A percentile compares a stretch with the other conserved stretches of the same genome.
phyloP scores from a whole-genome alignment of 2,797 vertebrate genomes.

The Coracias cyanogaster region DNA sequence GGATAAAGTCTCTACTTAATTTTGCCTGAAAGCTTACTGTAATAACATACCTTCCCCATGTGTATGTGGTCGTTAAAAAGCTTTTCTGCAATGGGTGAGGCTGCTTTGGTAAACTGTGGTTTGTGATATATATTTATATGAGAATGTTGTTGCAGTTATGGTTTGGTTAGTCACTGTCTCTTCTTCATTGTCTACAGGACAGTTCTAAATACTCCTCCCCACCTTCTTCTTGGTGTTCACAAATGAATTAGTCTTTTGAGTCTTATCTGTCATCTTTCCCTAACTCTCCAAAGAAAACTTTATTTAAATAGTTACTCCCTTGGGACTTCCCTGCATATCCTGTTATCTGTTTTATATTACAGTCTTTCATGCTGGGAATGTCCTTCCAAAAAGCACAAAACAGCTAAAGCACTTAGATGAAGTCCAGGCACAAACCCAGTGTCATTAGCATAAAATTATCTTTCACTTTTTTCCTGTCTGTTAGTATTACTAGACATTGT shows the following conservation, averaged over 20 bases:
- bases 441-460: background rate
- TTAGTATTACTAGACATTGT: background rate
- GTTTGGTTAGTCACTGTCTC: background rate
- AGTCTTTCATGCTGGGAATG: constrained; percentile 38
- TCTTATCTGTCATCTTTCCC: constrained; percentile 19
- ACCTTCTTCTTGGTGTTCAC: background rate
- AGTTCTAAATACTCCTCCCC: background rate
- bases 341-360: constrained; percentile 59
- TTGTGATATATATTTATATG: background rate
- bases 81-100: background rate
- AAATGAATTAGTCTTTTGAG: constrained; percentile 29
- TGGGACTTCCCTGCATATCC: constrained; percentile 48
- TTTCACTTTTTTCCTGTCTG: accelerated
- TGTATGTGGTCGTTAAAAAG: background rate
- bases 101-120: background rate
- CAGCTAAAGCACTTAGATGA: constrained; percentile 11
- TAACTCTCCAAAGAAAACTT: constrained; percentile 58
- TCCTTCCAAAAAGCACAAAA: constrained; percentile 45
- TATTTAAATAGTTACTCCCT: constrained; percentile 56
- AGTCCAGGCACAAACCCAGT: background rate
- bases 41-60: background rate
- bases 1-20: background rate
- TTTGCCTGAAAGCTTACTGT: background rate
- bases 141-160: background rate
- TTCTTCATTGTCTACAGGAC: background rate